These are phyloP conservation scores for Zosterops japonicus DNA, from an alignment of 2,113 vertebrate genomes.

Conservation along the genomic window DNA sequence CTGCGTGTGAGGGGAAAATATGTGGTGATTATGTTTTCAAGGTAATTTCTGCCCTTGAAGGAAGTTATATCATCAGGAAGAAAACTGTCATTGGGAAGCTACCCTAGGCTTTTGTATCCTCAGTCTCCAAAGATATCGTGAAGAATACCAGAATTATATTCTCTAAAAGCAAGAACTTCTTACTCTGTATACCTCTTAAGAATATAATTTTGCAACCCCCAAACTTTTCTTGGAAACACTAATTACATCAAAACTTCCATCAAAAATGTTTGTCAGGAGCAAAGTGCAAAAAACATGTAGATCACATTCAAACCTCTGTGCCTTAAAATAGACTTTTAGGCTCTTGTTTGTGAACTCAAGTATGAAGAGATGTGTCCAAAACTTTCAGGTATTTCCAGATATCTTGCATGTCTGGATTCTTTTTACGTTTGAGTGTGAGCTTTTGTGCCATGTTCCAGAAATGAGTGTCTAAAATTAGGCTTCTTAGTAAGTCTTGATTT, in stretches of 20 bases:
- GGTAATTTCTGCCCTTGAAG: not conserved
- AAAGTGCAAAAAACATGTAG: not conserved
- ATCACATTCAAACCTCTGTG: not conserved
- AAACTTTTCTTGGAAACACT: not conserved
- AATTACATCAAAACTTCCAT: not conserved
- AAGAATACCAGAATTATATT: not conserved
- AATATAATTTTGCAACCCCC: not conserved
- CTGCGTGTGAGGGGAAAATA: not conserved
- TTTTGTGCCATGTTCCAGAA: conserved; percentile 2
- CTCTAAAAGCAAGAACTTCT: not conserved
- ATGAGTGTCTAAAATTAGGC: not conserved
- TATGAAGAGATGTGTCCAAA: not conserved
- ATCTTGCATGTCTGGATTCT: not conserved
- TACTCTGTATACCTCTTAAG: not conserved
- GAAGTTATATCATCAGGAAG: not conserved
- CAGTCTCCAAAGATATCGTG: not conserved
- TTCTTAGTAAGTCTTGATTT: not conserved
- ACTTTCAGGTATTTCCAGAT: not conserved
- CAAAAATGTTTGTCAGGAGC: not conserved
- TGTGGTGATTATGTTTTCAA: not conserved
- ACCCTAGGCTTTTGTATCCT: not conserved
- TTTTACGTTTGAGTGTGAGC: not conserved
- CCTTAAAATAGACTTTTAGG: not conserved
- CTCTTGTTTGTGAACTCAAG: not conserved
- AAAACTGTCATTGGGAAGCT: not conserved